Percentiles rank a stretch among this genome's conserved stretches.
These are phyloP conservation scores for Apodemia duryi DNA, from an alignment of 2,888 invertebrate species.

Conservation along the genomic window DNA sequence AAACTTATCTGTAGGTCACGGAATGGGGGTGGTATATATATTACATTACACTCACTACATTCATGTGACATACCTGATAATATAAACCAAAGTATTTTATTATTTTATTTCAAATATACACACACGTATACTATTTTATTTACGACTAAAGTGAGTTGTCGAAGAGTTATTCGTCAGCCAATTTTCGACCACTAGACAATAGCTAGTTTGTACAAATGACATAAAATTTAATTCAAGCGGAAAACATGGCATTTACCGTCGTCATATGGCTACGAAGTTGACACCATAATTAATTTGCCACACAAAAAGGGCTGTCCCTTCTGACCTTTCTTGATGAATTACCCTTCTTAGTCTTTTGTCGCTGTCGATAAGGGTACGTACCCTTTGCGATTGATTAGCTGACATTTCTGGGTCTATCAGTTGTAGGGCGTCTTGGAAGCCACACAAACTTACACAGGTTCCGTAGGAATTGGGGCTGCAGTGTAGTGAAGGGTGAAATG, in stretches of 20 bases:
- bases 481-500: slow-evolving; percentile 7
- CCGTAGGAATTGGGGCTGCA: slow-evolving; percentile 6
- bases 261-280: slow-evolving; percentile 32
- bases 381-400: slow-evolving; percentile 73
- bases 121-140: no score
- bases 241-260: slow-evolving; percentile 28
- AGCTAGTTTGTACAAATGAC: not conserved
- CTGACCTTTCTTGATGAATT: slow-evolving; percentile 61
- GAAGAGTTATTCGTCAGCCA: not conserved
- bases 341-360: slow-evolving; percentile 58
- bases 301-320: slow-evolving; percentile 50
- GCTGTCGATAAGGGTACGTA: slow-evolving; percentile 44
- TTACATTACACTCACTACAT: no score
- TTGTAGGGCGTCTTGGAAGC: slow-evolving; percentile 58
- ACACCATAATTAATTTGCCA: slow-evolving; percentile 60
- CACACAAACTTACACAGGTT: slow-evolving; percentile 9
- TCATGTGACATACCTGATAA: no score
- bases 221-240: slow-evolving; percentile 19
- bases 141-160: no score
- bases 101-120: no score
- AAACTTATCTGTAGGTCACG: no score
- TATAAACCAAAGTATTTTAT: no score
- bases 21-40: no score
- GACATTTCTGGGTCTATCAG: slow-evolving; percentile 68
- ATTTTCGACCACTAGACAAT: no score